Percentiles rank a stretch among this genome's conserved stretches.
phyloP scores from a whole-genome alignment of 1,140 invertebrate genomes.

The Atta texana region DNA sequence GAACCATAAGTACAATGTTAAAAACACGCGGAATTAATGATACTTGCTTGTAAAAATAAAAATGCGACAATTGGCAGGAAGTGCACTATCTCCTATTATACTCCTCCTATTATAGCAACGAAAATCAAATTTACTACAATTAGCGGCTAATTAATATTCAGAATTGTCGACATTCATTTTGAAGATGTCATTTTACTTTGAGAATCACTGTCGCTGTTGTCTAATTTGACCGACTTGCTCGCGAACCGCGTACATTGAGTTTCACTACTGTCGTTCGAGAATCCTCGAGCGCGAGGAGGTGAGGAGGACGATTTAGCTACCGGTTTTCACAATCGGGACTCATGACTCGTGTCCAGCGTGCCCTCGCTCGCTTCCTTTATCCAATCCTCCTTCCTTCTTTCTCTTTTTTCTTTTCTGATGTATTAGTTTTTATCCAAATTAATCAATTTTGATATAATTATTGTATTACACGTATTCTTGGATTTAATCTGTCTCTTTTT shows the following conservation, averaged over 20 bases:
- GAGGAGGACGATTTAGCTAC: conserved; percentile 54
- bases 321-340: conserved; percentile 66
- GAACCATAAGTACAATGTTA: neutral
- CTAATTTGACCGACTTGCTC: conserved; percentile 70
- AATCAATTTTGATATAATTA: conserved; percentile 7
- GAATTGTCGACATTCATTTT: neutral
- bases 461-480: neutral
- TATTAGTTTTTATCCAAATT: neutral
- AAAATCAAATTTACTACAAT: neutral
- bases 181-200: conserved; percentile 26
- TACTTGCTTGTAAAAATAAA: neutral
- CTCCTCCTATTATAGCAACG: neutral
- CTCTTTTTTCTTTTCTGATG: neutral
- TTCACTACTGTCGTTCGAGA: conserved; percentile 59
- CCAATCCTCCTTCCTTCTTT: neutral
- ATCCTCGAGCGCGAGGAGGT: conserved; percentile 52
- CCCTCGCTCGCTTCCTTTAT: neutral
- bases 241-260: conserved; percentile 55
- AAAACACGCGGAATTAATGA: neutral
- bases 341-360: conserved; percentile 43
- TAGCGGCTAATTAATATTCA: neutral
- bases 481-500: neutral
- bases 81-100: neutral
- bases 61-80: neutral
- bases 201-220: conserved; percentile 61